Evolutionary conservation across 2,797 vertebrate species (phyloP), one percentile per base, ranked within the genome.

Genomic region (Uromys caudimaculatus): DNA sequence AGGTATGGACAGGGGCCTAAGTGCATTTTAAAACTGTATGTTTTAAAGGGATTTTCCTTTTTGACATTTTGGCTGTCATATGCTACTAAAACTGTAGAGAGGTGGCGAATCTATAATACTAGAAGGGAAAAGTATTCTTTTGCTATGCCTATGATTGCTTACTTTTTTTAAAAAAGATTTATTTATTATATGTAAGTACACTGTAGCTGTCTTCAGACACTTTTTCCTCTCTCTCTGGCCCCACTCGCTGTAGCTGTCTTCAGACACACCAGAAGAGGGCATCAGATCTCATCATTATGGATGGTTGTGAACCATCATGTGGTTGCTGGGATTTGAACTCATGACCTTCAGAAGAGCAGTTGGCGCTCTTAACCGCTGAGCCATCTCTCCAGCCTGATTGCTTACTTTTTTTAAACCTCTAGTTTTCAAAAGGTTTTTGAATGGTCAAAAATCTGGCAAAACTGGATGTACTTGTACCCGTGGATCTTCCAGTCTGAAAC

Each of bases 381-480:
- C n/a, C n/a, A n/a, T n/a, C n/a, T n/a, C n/a, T n/a, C n/a, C n/a
- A n/a, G n/a, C n/a, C n/a, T 24, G 50, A 69, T 24, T 96, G 32
- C 93, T 96, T 93, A 58, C 38, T 32, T 82, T 93, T 96, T 96
- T 93, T 71, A 91, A 90, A 82, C 93, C 47, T 94, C 75, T 78
- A 89, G 84, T 94, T 96, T 96, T 92, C 69, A 78, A 92, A 93
- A 73, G 10, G 92, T 38, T 93, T 96, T 73, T 64, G 86, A 76
- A 58, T 81, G 93, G 71, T 93, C 52, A 84, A 81, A 92, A 96
- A 62, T 56, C 32, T 81, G 52, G 41, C 67, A 10, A 81, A 94
- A 84, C 52, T 89, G 41, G 35, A 54, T 92, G 38, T 41, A 91
- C 35, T 79, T 78, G 77, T 78, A 95, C 62, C 52, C 64, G 44